Conservation (phyloP, 92 coral and sea anemone genomes). For the Phenganax subtilis region DNA sequence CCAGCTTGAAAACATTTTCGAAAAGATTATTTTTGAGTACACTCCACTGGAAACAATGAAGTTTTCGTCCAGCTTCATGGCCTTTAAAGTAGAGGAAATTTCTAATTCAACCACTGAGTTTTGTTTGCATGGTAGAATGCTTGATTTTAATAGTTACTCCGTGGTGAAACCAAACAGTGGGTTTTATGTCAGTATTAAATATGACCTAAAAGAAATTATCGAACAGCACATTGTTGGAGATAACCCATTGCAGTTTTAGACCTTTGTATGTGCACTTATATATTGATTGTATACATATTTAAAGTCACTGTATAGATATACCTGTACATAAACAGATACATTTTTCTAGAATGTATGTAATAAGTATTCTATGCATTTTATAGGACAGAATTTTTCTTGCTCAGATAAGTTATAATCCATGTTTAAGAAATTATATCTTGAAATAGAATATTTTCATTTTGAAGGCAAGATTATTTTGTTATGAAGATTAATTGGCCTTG, state of each 20-base stretch:
- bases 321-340: background rate
- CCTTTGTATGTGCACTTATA: background rate
- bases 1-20: background rate
- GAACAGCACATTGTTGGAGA: constrained; percentile 15
- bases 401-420: background rate
- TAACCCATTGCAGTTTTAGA: background rate
- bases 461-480: constrained; percentile 4
- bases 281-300: background rate
- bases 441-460: background rate
- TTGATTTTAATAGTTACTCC: constrained; percentile 4
- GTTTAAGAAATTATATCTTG: constrained; percentile 11
- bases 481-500: background rate
- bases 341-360: background rate
- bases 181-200: background rate
- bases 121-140: background rate
- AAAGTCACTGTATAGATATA: background rate
- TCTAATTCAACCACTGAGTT: background rate
- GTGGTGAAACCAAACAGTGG: background rate
- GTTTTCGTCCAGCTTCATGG: background rate
- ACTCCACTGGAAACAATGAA: constrained; percentile 4
- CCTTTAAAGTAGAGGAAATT: background rate
- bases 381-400: background rate
- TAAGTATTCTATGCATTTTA: background rate
- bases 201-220: constrained; percentile 4
- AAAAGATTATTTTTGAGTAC: constrained; percentile 10